Conservation (phyloP, 2,113 vertebrate species). For the Syrmaticus mikado region DNA sequence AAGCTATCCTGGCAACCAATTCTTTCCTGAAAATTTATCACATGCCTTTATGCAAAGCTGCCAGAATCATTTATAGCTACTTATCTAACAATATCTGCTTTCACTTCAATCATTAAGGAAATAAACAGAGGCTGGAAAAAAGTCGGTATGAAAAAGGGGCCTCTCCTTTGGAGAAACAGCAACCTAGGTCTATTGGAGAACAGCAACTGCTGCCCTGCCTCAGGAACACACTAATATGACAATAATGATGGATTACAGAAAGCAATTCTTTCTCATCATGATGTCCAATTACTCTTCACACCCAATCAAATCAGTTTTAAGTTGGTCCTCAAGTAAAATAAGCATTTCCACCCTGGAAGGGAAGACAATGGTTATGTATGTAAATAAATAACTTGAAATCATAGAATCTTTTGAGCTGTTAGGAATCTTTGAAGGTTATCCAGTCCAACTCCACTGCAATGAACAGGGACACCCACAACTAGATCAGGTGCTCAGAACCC, state of each 20-base stretch:
- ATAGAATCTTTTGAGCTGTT: too few species aligned
- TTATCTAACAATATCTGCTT: slow-evolving; percentile 58
- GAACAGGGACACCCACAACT: too few species aligned
- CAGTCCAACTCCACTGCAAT: too few species aligned
- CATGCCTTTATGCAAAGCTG: slow-evolving; percentile 26
- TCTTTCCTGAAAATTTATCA: slow-evolving; percentile 39
- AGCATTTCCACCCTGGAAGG: slow-evolving; percentile 37
- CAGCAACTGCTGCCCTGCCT: background rate
- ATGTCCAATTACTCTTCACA: slow-evolving; percentile 33
- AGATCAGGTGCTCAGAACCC: too few species aligned
- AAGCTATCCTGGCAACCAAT: slow-evolving; percentile 31
- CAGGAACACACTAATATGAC: slow-evolving; percentile 39
- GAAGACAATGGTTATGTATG: background rate
- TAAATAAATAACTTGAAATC: slow-evolving; percentile 51
- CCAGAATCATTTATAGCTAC: slow-evolving; percentile 51
- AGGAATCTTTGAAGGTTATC: too few species aligned
- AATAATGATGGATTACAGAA: slow-evolving; percentile 38
- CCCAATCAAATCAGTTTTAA: slow-evolving; percentile 54
- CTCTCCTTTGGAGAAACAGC: background rate
- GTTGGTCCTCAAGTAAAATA: slow-evolving; percentile 35
- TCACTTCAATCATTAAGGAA: slow-evolving; percentile 40
- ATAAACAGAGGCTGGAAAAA: slow-evolving; percentile 22
- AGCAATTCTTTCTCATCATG: slow-evolving; percentile 24
- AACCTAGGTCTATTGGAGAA: background rate
- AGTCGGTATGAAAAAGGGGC: background rate